A percentile compares a stretch with the other conserved stretches of the same genome.
phyloP scores from a whole-genome alignment of 2,113 vertebrate species.

The Hippotragus niger region DNA sequence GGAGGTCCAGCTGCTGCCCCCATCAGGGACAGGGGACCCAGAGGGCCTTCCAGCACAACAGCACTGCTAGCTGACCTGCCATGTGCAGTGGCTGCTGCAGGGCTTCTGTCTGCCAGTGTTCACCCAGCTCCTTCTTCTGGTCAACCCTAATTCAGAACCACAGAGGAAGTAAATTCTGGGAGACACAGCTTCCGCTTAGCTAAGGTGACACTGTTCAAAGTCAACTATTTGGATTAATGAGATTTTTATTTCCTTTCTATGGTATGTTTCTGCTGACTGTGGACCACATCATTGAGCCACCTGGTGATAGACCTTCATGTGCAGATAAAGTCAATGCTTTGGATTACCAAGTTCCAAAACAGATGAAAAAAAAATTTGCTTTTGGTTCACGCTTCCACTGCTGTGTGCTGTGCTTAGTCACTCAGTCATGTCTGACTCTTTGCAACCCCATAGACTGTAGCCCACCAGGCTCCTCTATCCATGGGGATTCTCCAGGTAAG shows the following conservation, averaged over 20 bases:
- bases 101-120: background rate
- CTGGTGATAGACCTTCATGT: background rate
- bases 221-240: background rate
- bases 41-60: background rate
- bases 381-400: background rate
- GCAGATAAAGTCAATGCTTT: background rate
- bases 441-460: background rate
- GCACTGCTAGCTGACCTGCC: background rate
- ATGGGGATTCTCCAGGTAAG: background rate
- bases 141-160: background rate
- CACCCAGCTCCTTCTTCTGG: too few relatives aligned
- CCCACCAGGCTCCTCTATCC: background rate
- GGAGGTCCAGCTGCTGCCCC: background rate
- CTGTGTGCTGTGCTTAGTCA: background rate
- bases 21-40: background rate
- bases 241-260: background rate
- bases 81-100: rapidly evolving
- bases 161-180: background rate
- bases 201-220: background rate
- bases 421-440: background rate
- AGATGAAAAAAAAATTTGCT: background rate
- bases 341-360: background rate
- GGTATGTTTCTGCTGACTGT: background rate
- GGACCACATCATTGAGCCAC: background rate
- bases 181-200: background rate